Evolutionary conservation across 1,140 invertebrate species (phyloP).

Genomic region (Nixonia krombeini): DNA sequence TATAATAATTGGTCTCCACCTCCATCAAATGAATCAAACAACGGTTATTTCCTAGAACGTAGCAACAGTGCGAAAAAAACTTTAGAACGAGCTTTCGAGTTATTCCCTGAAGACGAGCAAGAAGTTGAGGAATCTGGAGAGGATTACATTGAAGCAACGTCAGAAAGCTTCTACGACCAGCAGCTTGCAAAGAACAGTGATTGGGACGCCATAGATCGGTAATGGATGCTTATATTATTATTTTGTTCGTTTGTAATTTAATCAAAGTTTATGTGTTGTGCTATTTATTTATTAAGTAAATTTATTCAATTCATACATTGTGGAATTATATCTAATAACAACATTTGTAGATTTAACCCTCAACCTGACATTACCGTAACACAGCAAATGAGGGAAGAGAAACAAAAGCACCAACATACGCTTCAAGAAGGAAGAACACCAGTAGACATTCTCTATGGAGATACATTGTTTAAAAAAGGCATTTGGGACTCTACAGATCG

Average conservation of each 20-base stretch:
- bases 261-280: background rate
- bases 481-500: constrained; percentile 6
- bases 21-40: constrained; percentile 95
- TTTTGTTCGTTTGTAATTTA: too few relatives aligned
- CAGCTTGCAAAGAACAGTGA: background rate
- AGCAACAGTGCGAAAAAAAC: constrained; percentile 94
- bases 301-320: too few relatives aligned
- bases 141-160: constrained; percentile 41
- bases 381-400: constrained; percentile 21
- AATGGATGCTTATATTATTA: constrained; percentile 1
- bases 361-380: constrained; percentile 43
- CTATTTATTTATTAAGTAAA: too few relatives aligned
- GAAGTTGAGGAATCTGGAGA: constrained; percentile 60
- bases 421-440: too few relatives aligned
- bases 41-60: constrained; percentile 94
- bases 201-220: too few relatives aligned
- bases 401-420: constrained; percentile 31
- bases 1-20: constrained; percentile 96
- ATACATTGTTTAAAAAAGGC: too few relatives aligned
- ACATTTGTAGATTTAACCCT: constrained; percentile 45
- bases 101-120: constrained; percentile 84
- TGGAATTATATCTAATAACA: too few relatives aligned
- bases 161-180: background rate
- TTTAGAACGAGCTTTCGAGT: constrained; percentile 85
- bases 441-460: too few relatives aligned